Evolutionary conservation across 2,113 vertebrate species (phyloP).

Genomic region (Oreochromis aureus): DNA sequence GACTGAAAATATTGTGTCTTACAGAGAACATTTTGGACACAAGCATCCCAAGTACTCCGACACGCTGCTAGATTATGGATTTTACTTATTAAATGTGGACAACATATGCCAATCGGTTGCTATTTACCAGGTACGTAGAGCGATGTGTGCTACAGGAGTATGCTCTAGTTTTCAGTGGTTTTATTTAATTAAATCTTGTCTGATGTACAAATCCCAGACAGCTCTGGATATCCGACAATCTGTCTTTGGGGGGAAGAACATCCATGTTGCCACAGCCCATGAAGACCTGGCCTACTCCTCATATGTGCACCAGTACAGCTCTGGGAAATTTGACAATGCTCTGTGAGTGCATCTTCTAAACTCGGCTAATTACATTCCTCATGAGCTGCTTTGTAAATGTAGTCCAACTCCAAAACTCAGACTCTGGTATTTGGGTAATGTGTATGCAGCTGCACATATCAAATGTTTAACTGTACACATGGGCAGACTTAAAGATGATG

Average conservation of each 20-base stretch:
- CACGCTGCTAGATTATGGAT: constrained; percentile 96
- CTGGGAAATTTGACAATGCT: constrained; percentile 97
- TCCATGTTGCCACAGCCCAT: constrained; percentile 96
- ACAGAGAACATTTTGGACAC: constrained; percentile 96
- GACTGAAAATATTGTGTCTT: constrained; percentile 9
- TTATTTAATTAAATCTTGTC: not conserved
- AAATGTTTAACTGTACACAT: not conserved
- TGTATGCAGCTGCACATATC: not conserved
- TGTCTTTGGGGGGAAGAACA: constrained; percentile 98
- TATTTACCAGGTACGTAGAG: constrained; percentile 88
- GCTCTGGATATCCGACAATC: constrained; percentile 98
- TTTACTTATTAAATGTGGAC: constrained; percentile 98
- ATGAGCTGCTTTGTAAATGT: not conserved
- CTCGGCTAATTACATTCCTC: not conserved
- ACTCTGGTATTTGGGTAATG: not conserved
- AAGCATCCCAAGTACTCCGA: constrained; percentile 99
- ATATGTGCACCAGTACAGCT: constrained; percentile 98
- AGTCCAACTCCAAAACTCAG: not conserved
- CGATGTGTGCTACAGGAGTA: fast-evolving
- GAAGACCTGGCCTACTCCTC: constrained; percentile 98
- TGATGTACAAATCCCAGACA: constrained; percentile 70
- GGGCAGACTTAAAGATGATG: not conserved
- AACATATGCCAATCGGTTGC: constrained; percentile 98
- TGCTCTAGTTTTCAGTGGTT: no score
- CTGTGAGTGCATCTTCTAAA: constrained; percentile 80